Conservation (phyloP, 2,888 invertebrate species). For the Ctena decussata region DNA sequence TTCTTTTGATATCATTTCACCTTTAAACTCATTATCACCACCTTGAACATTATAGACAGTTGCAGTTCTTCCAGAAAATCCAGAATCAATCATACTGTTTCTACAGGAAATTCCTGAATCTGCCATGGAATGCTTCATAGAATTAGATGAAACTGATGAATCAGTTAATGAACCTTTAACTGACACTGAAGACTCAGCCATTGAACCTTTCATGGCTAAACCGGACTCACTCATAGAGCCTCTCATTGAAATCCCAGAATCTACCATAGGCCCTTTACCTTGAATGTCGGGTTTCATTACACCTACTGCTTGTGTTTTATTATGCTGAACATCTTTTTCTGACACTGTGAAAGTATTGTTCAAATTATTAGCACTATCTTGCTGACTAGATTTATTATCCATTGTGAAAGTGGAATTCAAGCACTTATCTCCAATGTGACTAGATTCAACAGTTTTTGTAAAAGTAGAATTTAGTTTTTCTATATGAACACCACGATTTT, state of each 20-base stretch:
- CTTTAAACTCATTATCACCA: conserved; percentile 3
- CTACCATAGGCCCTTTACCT: conserved; percentile 44
- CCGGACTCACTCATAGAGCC: conserved; percentile 64
- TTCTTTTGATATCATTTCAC: conserved; percentile 11
- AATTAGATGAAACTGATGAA: conserved; percentile 53
- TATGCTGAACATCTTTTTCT: conserved; percentile 12
- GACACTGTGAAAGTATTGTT: conserved; percentile 51
- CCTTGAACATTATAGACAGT: conserved; percentile 7
- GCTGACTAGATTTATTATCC: conserved; percentile 26
- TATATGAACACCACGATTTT: conserved; percentile 21
- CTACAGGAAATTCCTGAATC: conserved; percentile 78
- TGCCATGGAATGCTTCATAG: conserved; percentile 64
- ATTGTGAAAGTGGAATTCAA: conserved; percentile 51
- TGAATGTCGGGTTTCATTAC: conserved; percentile 17
- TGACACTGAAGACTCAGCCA: conserved; percentile 36
- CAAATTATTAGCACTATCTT: conserved; percentile 32
- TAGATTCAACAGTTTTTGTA: conserved; percentile 39
- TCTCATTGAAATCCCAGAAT: conserved; percentile 61
- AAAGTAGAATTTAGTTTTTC: conserved; percentile 66
- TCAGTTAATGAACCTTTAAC: conserved; percentile 69
- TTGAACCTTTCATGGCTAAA: conserved; percentile 36
- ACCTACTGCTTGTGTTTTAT: conserved; percentile 63
- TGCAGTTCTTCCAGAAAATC: conserved; percentile 13
- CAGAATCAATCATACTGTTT: conserved; percentile 52
- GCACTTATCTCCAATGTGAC: conserved; percentile 34